Base-by-base conservation (phyloP, 2,888 invertebrate species). In the Lasioglossum marginatum region DNA sequence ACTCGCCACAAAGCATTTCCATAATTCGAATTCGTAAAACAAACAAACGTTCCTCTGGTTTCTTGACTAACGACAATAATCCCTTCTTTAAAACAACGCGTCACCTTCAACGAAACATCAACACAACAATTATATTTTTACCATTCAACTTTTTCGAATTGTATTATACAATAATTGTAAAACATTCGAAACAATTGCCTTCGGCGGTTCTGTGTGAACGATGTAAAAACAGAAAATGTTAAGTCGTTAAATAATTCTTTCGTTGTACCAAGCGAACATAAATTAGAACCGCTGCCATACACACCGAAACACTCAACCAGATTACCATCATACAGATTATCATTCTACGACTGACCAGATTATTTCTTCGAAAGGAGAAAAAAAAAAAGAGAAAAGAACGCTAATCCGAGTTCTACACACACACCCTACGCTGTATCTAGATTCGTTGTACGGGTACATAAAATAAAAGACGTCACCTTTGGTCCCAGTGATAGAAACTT, bases 401-500 rank as follows among this genome's bases (percentile, higher is more conserved):
- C 74, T 60, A 52, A 40, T 76, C 71, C 57, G n/a, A 77, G n/a
- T 85, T 81, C 48, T 66, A 80, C 73, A 84, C 80, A 83, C 80
- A 85, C 78, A 84, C 77, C 84, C 73, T 74, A 83, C 82, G 48
- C 81, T 60, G 72, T 70, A 74, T 82, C 78, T 90, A 87, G 90
- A 91, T 92, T 92, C 91, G 91, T 93, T 93, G 91, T 91, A 92
- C 91, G 86, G 85, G 85, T 87, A 79, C 34, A 80, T 91, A 92
- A 93, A 92, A 91, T 92, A 93, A 92, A 91, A 90, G 89, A 90
- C 89, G 92, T 93, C 93, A 94, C 94, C 94, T 94, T 94, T 94
- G 94, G 94, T 94, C 93, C 94, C 94, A 91, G 92, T 93, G 91
- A 92, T 93, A 93, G 92, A 94, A 93, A 93, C 93, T 93, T 93